phyloP scores from a whole-genome alignment of 1,140 invertebrate species.

The Doryteuthis pealeii region DNA sequence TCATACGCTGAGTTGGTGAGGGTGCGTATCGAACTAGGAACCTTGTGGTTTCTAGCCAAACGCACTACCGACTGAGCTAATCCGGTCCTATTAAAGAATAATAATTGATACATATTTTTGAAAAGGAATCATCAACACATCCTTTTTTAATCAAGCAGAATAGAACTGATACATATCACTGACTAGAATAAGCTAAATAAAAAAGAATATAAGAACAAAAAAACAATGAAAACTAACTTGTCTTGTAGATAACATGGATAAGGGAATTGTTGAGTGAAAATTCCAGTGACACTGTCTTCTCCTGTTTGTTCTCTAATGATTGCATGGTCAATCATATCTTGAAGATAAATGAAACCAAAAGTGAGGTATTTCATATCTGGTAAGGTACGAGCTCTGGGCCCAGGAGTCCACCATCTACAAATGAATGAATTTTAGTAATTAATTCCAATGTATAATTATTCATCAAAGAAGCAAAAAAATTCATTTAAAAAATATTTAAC shows the following conservation, averaged over 20 bases:
- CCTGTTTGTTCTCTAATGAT: constrained; percentile 64
- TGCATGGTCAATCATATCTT: constrained; percentile 65
- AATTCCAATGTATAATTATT: too few relatives aligned
- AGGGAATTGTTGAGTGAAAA: constrained; percentile 68
- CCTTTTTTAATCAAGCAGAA: too few relatives aligned
- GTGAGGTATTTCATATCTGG: constrained; percentile 66
- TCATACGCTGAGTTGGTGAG: too few relatives aligned
- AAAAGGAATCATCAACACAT: too few relatives aligned
- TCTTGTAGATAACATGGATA: constrained; percentile 75
- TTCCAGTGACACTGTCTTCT: constrained; percentile 41
- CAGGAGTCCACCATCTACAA: constrained; percentile 56
- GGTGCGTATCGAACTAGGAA: too few relatives aligned
- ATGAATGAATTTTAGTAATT: constrained; percentile 20
- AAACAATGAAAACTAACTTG: constrained; percentile 48
- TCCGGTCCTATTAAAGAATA: too few relatives aligned
- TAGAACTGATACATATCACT: too few relatives aligned
- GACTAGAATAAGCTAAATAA: too few relatives aligned
- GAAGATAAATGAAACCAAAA: constrained; percentile 66
- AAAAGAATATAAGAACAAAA: too few relatives aligned
- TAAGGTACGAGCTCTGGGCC: constrained; percentile 57
- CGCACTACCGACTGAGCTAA: too few relatives aligned
- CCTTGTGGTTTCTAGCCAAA: too few relatives aligned
- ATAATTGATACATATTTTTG: too few relatives aligned
- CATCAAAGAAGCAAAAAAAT: neutral
- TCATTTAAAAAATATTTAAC: neutral